phyloP scores from a whole-genome alignment of 2,888 invertebrate genomes.

The Hipparchia semele region DNA sequence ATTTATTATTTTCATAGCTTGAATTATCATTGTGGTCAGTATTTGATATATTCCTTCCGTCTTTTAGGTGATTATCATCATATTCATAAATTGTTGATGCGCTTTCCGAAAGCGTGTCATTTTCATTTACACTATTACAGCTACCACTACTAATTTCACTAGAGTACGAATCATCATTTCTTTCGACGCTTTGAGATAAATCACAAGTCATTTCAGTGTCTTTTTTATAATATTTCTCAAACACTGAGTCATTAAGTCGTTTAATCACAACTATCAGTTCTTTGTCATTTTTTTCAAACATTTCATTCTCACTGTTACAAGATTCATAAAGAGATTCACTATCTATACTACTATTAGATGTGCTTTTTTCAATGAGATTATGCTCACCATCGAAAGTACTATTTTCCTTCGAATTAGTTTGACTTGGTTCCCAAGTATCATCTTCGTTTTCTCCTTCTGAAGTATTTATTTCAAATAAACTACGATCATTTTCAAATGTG shows the following conservation, averaged over 20 bases:
- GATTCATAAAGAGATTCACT: conserved; percentile 66
- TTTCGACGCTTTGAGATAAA: conserved; percentile 27
- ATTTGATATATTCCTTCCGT: conserved; percentile 2
- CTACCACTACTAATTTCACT: neutral
- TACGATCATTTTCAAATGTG: neutral
- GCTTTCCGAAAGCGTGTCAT: neutral
- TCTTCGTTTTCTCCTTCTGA: neutral
- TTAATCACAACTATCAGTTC: conserved; percentile 56
- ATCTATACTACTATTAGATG: conserved; percentile 38
- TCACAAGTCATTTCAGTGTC: conserved; percentile 36
- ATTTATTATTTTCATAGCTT: conserved; percentile 25
- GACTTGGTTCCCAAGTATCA: neutral
- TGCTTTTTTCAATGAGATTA: neutral
- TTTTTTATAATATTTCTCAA: conserved; percentile 57
- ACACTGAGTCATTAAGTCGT: conserved; percentile 59
- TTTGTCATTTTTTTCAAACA: conserved; percentile 35
- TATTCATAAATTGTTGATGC: neutral
- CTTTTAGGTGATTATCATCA: neutral
- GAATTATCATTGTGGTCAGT: neutral
- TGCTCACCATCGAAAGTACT: neutral
- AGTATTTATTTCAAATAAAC: neutral
- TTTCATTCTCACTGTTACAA: conserved; percentile 59
- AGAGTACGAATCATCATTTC: neutral
- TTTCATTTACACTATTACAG: neutral
- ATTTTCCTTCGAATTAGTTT: neutral